A percentile compares a stretch with the other conserved stretches of the same genome.
Conservation (phyloP, 2,888 invertebrate species). For the Cryptosula pallasiana region DNA sequence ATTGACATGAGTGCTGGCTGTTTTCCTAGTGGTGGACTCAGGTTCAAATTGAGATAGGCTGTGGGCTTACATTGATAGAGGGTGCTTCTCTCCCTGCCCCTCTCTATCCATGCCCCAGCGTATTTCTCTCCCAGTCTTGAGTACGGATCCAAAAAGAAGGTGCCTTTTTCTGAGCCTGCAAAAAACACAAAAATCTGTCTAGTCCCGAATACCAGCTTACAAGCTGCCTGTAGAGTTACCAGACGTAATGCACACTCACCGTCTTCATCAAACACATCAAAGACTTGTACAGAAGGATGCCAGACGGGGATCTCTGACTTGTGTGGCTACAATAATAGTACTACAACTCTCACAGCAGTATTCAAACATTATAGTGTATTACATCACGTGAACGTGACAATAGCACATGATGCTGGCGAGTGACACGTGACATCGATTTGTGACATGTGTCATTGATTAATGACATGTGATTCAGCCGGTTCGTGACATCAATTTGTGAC, state of each 20-base stretch:
- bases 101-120: constrained; percentile 69
- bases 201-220: no score
- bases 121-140: constrained; percentile 62
- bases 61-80: constrained; percentile 66
- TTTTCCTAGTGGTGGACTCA: constrained; percentile 62
- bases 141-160: constrained; percentile 81
- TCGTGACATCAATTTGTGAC: no score
- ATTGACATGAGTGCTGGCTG: constrained; percentile 70
- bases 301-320: constrained; percentile 59
- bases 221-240: neutral
- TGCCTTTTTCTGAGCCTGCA: constrained; percentile 60
- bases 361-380: no score
- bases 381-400: no score
- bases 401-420: no score
- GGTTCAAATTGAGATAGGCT: constrained; percentile 77
- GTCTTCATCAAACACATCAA: constrained; percentile 69
- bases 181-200: neutral
- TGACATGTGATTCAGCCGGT: no score
- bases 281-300: constrained; percentile 80
- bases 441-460: no score
- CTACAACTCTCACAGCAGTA: no score
- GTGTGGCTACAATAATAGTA: constrained; percentile 59
- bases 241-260: constrained; percentile 44
- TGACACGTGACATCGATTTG: no score
- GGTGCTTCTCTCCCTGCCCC: constrained; percentile 64